A percentile compares a stretch with the other conserved stretches of the same genome.
Conservation (phyloP, 1,140 invertebrate genomes). For the Drosophila melanica region DNA sequence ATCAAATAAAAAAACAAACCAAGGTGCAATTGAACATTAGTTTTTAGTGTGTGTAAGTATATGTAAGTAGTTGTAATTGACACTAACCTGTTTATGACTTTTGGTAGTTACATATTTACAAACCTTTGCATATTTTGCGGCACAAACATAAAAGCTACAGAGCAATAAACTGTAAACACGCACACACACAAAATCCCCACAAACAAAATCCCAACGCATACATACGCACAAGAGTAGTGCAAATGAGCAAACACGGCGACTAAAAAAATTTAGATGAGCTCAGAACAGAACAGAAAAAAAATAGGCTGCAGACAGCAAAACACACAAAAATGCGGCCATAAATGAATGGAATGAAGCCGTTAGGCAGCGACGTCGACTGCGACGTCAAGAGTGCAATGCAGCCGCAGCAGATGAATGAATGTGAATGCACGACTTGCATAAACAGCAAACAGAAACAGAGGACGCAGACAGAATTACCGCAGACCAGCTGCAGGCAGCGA, state of each 20-base stretch:
- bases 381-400: conserved; percentile 27
- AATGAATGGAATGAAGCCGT: conserved; percentile 72
- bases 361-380: conserved; percentile 34
- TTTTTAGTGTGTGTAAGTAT: conserved; percentile 20
- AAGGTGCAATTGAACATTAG: conserved; percentile 28
- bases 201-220: conserved; percentile 29
- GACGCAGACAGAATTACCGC: conserved; percentile 30
- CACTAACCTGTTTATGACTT: conserved; percentile 64
- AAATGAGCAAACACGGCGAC: conserved; percentile 52
- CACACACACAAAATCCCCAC: conserved; percentile 6
- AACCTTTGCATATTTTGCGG: conserved; percentile 61
- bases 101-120: conserved; percentile 61
- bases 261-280: conserved; percentile 17
- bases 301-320: conserved; percentile 44
- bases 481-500: conserved; percentile 15
- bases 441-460: conserved; percentile 45
- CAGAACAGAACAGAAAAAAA: not conserved
- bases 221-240: conserved; percentile 52
- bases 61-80: conserved; percentile 17
- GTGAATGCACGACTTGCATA: conserved; percentile 68
- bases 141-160: conserved; percentile 48
- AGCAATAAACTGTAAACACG: conserved; percentile 40
- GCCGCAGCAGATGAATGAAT: conserved; percentile 66
- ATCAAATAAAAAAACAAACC: conserved; percentile 4
- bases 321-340: conserved; percentile 67